These are phyloP conservation scores for Trichoplusia ni DNA, from an alignment of 1,140 invertebrate genomes.

Conservation along the genomic window DNA sequence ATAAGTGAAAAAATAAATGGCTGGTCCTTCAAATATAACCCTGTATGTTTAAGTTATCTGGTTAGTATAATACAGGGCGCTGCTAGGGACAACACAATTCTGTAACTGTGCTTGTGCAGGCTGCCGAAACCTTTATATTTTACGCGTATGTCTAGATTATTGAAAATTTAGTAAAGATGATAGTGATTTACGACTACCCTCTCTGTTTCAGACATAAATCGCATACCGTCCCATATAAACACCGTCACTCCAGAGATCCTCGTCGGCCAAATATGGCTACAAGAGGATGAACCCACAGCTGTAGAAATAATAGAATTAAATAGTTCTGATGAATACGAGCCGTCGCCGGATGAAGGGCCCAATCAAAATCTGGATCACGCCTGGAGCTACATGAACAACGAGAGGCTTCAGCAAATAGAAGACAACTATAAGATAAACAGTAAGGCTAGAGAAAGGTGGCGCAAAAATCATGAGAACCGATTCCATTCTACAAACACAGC, in stretches of 20 bases:
- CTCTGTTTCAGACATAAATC: conserved; percentile 48
- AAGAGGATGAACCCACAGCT: conserved; percentile 30
- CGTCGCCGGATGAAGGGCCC: neutral
- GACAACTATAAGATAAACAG: conserved; percentile 39
- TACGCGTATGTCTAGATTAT: too few relatives aligned
- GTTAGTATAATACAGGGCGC: too few relatives aligned
- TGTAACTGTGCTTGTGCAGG: too few relatives aligned
- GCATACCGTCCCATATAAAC: conserved; percentile 19
- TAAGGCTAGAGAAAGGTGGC: conserved; percentile 40
- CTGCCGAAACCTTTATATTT: too few relatives aligned
- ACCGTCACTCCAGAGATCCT: conserved; percentile 20
- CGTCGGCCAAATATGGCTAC: conserved; percentile 34
- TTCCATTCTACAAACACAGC: neutral
- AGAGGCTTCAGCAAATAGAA: conserved; percentile 26
- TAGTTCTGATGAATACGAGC: conserved; percentile 38
- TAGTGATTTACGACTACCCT: too few relatives aligned
- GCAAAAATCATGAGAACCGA: conserved; percentile 15
- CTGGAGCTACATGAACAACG: conserved; percentile 42
- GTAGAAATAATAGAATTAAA: conserved; percentile 61
- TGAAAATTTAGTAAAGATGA: too few relatives aligned
- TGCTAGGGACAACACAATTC: too few relatives aligned
- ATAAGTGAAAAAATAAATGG: too few relatives aligned
- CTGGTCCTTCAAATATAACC: too few relatives aligned
- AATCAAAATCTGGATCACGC: conserved; percentile 30
- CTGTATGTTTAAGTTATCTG: too few relatives aligned